Base-by-base conservation (phyloP, 2,888 invertebrate genomes). In the Drosophila maculinotata region DNA sequence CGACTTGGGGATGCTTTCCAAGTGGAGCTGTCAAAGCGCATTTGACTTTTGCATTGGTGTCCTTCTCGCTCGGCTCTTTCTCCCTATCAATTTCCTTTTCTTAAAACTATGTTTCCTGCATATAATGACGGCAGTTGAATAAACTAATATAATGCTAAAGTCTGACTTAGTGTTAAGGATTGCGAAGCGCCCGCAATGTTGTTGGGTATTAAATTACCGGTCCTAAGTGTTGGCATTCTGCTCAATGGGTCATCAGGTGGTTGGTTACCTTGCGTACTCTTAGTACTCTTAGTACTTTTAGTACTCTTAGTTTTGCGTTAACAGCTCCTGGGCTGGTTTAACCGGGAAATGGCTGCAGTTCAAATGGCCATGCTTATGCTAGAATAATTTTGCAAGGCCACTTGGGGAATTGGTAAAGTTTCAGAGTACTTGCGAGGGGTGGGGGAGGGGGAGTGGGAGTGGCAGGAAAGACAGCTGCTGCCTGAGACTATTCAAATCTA, bases 21-120 rank as follows among this genome's bases (percentile, higher is more conserved):
- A 60, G 69, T 56, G 62, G 66, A 70, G 54, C 72, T 86, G 87
- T 88, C 83, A 83, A 59, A 77, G 59, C 77, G 68, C 80, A 83
- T 88, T 88, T 80, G 70, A 69, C 70, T 85, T 73, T 48, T 59
- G 73, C 60, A 74, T 48, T 70, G 48, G n/a, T n/a, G n/a, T n/a
- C 26, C 57, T n/a, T 10, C 38, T 47, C 9, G 25, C 41, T 56
- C 6, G 20, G 51, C 14, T 12, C 23, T 26, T 14, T 8, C 20
- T 28, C 20, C 20, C 30, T 15, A n/a, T 33, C 31, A 42, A 8
- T 36, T 38, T 51, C 23, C 20, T 30, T 12, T 30, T 23, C 23
- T 44, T 14, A 59, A 38, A 51, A 51, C 31, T 53, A 44, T 52
- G 45, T 44, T 63, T 64, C 57, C 63, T 67, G 71, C 75, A 60